These are phyloP conservation scores for Tetramorium alpestre DNA, from an alignment of 1,140 invertebrate species.

Conservation along the genomic window DNA sequence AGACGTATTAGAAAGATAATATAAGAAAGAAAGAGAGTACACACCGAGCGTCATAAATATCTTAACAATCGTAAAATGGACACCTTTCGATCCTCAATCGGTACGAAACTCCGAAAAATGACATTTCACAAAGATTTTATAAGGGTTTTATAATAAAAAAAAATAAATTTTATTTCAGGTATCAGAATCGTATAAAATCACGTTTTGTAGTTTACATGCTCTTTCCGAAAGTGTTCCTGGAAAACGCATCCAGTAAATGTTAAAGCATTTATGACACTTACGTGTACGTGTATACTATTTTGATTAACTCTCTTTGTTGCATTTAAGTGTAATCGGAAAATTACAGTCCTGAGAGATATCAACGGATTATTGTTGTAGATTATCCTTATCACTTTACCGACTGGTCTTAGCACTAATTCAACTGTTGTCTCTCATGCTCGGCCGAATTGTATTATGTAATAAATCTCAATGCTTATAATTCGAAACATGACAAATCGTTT, in stretches of 20 bases:
- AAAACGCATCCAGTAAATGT: not conserved
- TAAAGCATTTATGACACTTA: slow-evolving; percentile 4
- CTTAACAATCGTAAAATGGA: not conserved
- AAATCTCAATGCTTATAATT: slow-evolving; percentile 8
- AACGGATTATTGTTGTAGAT: slow-evolving; percentile 30
- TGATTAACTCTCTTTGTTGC: slow-evolving; percentile 34
- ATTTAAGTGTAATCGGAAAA: not conserved
- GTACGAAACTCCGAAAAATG: too few species aligned
- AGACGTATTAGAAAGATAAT: slow-evolving; percentile 55
- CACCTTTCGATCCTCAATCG: not conserved
- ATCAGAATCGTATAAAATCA: not conserved
- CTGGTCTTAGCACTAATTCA: slow-evolving; percentile 9
- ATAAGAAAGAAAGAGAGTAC: slow-evolving; percentile 41
- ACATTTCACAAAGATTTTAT: slow-evolving; percentile 20
- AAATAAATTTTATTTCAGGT: slow-evolving; percentile 32
- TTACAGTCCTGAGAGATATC: slow-evolving; percentile 11
- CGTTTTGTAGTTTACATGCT: not conserved
- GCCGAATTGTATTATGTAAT: slow-evolving; percentile 21
- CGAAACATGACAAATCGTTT: not conserved
- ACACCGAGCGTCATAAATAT: slow-evolving; percentile 41
- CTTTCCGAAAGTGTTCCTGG: not conserved
- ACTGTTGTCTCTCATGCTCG: not conserved
- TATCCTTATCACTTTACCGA: not conserved
- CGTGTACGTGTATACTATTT: slow-evolving; percentile 8
- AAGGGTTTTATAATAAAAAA: slow-evolving; percentile 14